Conservation (phyloP, 2,113 vertebrate genomes). For the Eretmochelys imbricata region DNA sequence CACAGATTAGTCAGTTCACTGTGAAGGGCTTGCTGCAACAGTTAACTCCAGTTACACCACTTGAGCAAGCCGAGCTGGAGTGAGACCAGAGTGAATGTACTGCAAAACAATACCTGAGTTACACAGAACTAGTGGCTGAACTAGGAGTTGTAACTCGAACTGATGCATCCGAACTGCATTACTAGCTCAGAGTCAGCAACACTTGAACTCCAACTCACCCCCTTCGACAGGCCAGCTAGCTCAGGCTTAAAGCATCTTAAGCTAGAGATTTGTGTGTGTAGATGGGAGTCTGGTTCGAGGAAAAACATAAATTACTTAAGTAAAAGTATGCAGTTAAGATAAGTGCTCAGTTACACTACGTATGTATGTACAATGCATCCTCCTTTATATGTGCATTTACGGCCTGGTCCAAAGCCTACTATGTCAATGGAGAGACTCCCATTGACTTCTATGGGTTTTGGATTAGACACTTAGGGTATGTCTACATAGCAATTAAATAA, state of each 20-base stretch:
- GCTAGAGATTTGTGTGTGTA: background rate
- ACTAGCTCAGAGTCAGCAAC: background rate
- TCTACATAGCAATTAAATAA: too few species aligned
- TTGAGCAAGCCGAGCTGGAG: too few species aligned
- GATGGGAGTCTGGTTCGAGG: background rate
- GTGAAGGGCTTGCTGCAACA: background rate
- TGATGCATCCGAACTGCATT: background rate
- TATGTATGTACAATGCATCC: background rate
- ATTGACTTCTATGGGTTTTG: background rate
- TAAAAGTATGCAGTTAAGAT: background rate
- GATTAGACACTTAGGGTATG: background rate
- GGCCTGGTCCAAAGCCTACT: background rate
- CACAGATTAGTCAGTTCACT: background rate
- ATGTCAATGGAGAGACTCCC: background rate
- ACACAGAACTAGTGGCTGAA: too few species aligned
- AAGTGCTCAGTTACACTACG: background rate
- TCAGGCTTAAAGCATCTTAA: background rate
- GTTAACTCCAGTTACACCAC: too few species aligned
- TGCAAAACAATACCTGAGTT: too few species aligned
- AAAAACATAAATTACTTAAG: background rate
- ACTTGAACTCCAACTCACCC: background rate
- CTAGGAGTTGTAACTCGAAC: background rate
- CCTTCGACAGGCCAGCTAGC: background rate
- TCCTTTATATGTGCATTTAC: background rate
- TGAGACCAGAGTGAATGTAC: too few species aligned